Percentiles rank a stretch among this genome's conserved stretches.
Evolutionary conservation across 2,888 invertebrate genomes (phyloP).

Genomic region (Phlogophora meticulosa): DNA sequence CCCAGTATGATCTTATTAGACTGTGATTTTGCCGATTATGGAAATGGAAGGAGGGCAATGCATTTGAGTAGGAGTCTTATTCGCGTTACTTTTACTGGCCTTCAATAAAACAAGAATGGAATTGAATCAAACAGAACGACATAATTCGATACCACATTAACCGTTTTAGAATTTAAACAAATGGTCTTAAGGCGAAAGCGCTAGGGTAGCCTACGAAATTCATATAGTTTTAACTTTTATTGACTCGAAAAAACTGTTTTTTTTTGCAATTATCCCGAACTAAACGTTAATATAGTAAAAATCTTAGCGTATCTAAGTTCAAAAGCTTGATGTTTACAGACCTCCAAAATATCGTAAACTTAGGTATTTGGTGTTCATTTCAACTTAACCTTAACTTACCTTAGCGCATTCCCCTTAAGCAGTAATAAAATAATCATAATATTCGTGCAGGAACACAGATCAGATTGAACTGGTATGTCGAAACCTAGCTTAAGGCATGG

Average conservation of each 20-base stretch:
- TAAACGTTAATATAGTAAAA: too few species aligned
- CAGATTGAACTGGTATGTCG: conserved; percentile 45
- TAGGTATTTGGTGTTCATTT: too few species aligned
- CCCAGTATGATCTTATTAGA: neutral
- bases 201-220: too few species aligned
- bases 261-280: too few species aligned
- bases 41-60: conserved; percentile 29
- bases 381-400: too few species aligned
- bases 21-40: conserved; percentile 17
- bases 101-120: conserved; percentile 38
- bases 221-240: too few species aligned
- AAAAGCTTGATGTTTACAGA: too few species aligned
- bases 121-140: conserved; percentile 5
- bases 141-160: conserved; percentile 10
- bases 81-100: conserved; percentile 38
- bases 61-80: conserved; percentile 41
- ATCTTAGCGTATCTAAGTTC: too few species aligned
- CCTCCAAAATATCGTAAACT: too few species aligned
- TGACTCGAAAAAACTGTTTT: too few species aligned
- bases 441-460: conserved; percentile 36
- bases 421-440: conserved; percentile 46
- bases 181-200: neutral
- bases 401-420: neutral
- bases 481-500: conserved; percentile 35
- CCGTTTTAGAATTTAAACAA: conserved; percentile 42